A percentile compares a stretch with the other conserved stretches of the same genome.
phyloP scores from a whole-genome alignment of 2,113 vertebrate species.

The Pseudorhombus dupliciocellatus region DNA sequence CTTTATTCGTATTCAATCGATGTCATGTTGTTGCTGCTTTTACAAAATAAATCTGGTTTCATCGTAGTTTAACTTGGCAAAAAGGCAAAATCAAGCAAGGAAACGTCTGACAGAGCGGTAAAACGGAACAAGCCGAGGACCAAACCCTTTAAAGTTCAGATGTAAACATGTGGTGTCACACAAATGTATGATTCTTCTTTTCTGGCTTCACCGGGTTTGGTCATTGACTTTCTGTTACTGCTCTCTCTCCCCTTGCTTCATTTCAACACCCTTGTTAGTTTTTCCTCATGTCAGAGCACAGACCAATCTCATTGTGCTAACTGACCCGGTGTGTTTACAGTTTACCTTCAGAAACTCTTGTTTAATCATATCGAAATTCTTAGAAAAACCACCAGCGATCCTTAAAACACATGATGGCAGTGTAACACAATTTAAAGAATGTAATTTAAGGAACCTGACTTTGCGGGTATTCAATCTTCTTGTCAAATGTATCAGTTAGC shows the following conservation, averaged over 20 bases:
- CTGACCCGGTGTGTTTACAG: conserved; percentile 42
- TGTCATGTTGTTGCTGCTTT: conserved; percentile 10
- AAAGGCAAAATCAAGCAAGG: conserved; percentile 45
- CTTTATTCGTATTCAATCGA: conserved; percentile 55
- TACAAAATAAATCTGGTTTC: conserved; percentile 73
- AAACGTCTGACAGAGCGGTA: conserved; percentile 31
- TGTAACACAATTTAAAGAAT: conserved; percentile 16
- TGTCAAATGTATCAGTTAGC: conserved; percentile 49
- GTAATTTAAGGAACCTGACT: conserved; percentile 15
- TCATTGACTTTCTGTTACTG: not conserved
- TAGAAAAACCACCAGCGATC: conserved; percentile 10
- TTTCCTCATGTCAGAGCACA: conserved; percentile 59
- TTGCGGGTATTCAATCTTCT: conserved; percentile 21
- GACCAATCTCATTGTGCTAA: conserved; percentile 30
- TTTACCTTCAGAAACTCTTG: conserved; percentile 62
- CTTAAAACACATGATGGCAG: conserved; percentile 17
- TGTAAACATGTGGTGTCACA: conserved; percentile 41
- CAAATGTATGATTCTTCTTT: not conserved
- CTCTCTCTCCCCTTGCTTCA: conserved; percentile 30
- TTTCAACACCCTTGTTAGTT: conserved; percentile 41
- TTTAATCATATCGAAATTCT: conserved; percentile 29
- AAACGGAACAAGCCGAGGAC: conserved; percentile 28
- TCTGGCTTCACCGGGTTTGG: conserved; percentile 31
- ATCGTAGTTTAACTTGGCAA: conserved; percentile 33
- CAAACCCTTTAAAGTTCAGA: conserved; percentile 40